Conservation (phyloP, 2,888 invertebrate species). For the Leptopilina myrica region DNA sequence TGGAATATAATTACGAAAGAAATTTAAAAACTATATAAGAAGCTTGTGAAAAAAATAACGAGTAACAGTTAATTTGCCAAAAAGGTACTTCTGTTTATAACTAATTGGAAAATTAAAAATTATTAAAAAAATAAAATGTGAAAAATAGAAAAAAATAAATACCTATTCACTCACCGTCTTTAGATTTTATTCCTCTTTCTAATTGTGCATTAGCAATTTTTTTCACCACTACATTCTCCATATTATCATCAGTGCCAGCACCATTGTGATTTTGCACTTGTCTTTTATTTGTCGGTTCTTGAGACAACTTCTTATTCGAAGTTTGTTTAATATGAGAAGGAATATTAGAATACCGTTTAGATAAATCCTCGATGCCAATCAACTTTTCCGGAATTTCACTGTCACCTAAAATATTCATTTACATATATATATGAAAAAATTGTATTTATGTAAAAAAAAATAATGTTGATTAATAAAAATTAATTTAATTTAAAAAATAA, state of each 20-base stretch:
- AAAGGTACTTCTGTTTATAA: no score
- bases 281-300: conserved; percentile 46
- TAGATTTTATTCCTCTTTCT: conserved; percentile 50
- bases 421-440: neutral
- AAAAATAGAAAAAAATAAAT: no score
- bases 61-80: no score
- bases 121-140: no score
- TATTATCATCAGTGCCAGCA: conserved; percentile 51
- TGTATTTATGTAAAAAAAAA: neutral
- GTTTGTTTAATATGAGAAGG: conserved; percentile 68
- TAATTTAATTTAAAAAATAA: conserved; percentile 1
- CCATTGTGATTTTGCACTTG: conserved; percentile 59
- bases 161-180: conserved; percentile 53
- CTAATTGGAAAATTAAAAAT: no score
- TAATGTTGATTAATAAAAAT: neutral
- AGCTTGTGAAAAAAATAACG: no score
- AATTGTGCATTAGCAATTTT: conserved; percentile 48
- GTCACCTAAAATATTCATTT: conserved; percentile 57
- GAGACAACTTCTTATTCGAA: conserved; percentile 39
- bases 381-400: conserved; percentile 53
- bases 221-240: conserved; percentile 49
- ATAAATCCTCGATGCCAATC: conserved; percentile 66
- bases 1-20: no score
- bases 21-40: no score
- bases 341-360: conserved; percentile 77